A percentile compares a stretch with the other conserved stretches of the same genome.
Conservation (phyloP, 1,140 invertebrate species). For the Zaprionus ornatus region DNA sequence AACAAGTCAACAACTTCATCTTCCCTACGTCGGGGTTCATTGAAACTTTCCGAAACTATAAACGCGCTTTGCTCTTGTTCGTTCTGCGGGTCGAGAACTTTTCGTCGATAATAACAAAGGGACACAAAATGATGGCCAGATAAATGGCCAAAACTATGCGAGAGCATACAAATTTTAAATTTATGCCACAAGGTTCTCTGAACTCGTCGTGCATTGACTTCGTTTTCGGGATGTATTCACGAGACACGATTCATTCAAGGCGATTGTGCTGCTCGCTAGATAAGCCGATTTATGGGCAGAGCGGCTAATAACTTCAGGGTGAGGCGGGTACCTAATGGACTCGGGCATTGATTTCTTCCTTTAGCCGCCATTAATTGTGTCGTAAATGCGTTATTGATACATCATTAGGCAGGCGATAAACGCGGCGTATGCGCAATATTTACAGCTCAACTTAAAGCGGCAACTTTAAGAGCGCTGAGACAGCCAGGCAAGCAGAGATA, state of each 20-base stretch:
- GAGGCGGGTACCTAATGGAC: slow-evolving; percentile 27
- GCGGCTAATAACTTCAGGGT: slow-evolving; percentile 31
- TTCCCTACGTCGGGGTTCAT: slow-evolving; percentile 42
- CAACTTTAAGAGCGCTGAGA: slow-evolving; percentile 9
- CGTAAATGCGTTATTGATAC: slow-evolving; percentile 78
- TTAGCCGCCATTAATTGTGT: slow-evolving; percentile 66
- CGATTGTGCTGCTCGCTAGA: slow-evolving; percentile 12
- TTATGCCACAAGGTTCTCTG: slow-evolving; percentile 60
- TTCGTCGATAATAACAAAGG: slow-evolving; percentile 47
- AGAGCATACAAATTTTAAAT: slow-evolving; percentile 62
- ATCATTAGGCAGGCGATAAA: slow-evolving; percentile 72
- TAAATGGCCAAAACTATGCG: slow-evolving; percentile 58
- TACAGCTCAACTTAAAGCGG: slow-evolving; percentile 34
- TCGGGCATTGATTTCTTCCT: slow-evolving; percentile 60
- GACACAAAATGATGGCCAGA: slow-evolving; percentile 30
- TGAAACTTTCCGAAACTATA: slow-evolving; percentile 42
- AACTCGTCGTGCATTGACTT: slow-evolving; percentile 41
- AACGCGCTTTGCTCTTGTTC: slow-evolving; percentile 8
- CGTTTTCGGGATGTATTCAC: not conserved
- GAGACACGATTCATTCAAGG: not conserved
- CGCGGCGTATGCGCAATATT: slow-evolving; percentile 62
- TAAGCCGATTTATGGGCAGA: slow-evolving; percentile 39
- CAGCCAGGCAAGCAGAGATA: not conserved
- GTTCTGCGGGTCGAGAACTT: slow-evolving; percentile 69
- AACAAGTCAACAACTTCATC: slow-evolving; percentile 16